Evolutionary conservation across 1,140 invertebrate genomes (phyloP).

Genomic region (Paracyclopina nana): DNA sequence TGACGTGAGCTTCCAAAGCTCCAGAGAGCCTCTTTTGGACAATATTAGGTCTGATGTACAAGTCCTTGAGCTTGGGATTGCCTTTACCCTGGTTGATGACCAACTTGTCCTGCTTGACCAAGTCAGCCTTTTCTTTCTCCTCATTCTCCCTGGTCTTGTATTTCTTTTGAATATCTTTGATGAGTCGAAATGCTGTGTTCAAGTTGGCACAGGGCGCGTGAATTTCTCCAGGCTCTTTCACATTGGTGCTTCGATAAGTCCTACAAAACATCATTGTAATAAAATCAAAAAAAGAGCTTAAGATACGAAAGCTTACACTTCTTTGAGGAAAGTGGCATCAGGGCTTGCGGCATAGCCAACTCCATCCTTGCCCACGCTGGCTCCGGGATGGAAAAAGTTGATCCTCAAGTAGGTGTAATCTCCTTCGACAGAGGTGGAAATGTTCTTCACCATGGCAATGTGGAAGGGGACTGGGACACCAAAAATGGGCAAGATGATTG

Average conservation of each 20-base stretch:
- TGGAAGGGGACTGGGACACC: constrained; percentile 92
- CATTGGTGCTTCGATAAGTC: constrained; percentile 93
- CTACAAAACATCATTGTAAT: constrained; percentile 29
- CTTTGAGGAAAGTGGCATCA: constrained; percentile 91
- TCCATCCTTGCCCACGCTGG: constrained; percentile 78
- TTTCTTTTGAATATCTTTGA: constrained; percentile 98
- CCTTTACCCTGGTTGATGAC: constrained; percentile 85
- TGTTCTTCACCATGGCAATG: constrained; percentile 97
- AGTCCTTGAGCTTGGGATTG: constrained; percentile 94
- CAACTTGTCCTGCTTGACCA: constrained; percentile 97
- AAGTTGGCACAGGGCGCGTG: constrained; percentile 85
- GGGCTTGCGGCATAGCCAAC: constrained; percentile 64
- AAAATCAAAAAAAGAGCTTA: neutral
- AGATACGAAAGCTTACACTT: constrained; percentile 49
- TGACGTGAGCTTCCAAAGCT: constrained; percentile 76
- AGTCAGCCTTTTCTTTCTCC: constrained; percentile 91
- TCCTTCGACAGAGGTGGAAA: constrained; percentile 92
- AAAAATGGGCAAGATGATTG: constrained; percentile 87
- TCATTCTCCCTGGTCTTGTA: constrained; percentile 95
- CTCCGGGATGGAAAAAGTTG: constrained; percentile 96
- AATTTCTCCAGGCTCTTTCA: constrained; percentile 89
- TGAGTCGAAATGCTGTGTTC: constrained; percentile 85
- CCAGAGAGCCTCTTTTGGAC: constrained; percentile 91
- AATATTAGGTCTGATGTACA: constrained; percentile 96
- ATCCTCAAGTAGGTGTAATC: constrained; percentile 97